Evolutionary conservation across 2,888 invertebrate genomes (phyloP).

Genomic region (Andricus quercusramuli): DNA sequence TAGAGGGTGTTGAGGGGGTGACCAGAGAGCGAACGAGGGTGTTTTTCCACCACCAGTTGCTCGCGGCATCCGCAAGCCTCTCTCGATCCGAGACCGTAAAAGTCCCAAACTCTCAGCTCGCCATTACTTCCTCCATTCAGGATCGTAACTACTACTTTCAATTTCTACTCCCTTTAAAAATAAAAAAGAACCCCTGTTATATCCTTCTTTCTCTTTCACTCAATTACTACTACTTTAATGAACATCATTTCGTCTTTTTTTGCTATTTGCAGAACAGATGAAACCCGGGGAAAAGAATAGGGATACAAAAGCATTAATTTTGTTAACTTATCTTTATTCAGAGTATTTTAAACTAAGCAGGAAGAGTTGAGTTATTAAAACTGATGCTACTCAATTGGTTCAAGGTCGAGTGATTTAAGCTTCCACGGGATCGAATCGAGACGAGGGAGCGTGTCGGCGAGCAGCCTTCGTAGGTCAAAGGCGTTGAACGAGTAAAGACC

Average conservation of each 20-base stretch:
- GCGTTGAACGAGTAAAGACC: conserved; percentile 10
- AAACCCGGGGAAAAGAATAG: background rate
- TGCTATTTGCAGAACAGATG: background rate
- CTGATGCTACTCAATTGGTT: conserved; percentile 48
- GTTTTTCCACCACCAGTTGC: conserved; percentile 79
- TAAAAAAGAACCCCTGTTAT: background rate
- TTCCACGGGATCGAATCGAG: conserved; percentile 41
- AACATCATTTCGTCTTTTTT: background rate
- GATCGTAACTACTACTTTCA: conserved; percentile 18
- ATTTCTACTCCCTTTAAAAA: conserved; percentile 2
- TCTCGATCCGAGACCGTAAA: conserved; percentile 57
- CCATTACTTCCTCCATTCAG: conserved; percentile 37
- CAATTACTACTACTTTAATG: background rate
- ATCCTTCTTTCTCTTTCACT: background rate
- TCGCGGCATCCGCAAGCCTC: conserved; percentile 64
- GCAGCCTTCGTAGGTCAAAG: conserved; percentile 11
- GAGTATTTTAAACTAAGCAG: background rate
- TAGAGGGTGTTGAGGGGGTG: conserved; percentile 58
- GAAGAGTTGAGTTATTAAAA: conserved; percentile 32
- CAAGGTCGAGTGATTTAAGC: conserved; percentile 55
- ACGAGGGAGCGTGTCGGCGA: background rate
- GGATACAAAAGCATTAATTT: background rate
- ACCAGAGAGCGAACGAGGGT: conserved; percentile 75
- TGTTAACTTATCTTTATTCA: background rate
- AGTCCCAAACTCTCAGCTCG: conserved; percentile 46